A percentile compares a stretch with the other conserved stretches of the same genome.
Evolutionary conservation across 2,113 vertebrate genomes (phyloP).

Genomic region (Pungitius pungitius): DNA sequence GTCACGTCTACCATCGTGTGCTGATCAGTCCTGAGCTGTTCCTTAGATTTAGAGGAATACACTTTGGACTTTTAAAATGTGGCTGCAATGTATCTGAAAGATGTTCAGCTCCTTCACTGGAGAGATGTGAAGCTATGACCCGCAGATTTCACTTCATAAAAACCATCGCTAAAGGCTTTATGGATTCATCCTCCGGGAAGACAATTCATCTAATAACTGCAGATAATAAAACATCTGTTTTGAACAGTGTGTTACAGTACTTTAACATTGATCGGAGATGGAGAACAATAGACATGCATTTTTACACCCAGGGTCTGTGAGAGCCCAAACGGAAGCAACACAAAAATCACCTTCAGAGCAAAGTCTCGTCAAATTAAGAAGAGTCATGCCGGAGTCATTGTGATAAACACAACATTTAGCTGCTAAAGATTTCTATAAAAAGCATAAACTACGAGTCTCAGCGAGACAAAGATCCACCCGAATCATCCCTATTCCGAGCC

Average conservation of each 20-base stretch:
- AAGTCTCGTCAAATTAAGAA: slow-evolving; percentile 1
- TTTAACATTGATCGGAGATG: neutral
- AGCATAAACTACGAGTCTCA: slow-evolving; percentile 26
- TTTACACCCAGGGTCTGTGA: neutral
- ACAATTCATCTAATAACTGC: neutral
- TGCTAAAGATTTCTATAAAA: slow-evolving; percentile 4
- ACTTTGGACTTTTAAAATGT: neutral
- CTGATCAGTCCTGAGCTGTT: neutral
- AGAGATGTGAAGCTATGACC: neutral
- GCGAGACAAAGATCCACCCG: slow-evolving; percentile 50
- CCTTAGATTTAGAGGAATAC: too few species aligned
- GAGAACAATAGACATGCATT: neutral
- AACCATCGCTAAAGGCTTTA: neutral
- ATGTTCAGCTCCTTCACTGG: neutral
- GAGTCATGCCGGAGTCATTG: neutral
- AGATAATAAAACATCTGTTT: too few species aligned
- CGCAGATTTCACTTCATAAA: neutral
- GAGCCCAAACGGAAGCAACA: neutral
- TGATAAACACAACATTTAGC: slow-evolving; percentile 22
- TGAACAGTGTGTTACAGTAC: too few species aligned
- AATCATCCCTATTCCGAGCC: slow-evolving; percentile 55
- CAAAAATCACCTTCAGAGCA: neutral
- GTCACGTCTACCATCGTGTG: neutral
- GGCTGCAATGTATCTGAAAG: neutral
- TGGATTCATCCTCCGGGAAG: neutral